phyloP scores from a whole-genome alignment of 2,888 invertebrate species.

The Hetaerina titia region DNA sequence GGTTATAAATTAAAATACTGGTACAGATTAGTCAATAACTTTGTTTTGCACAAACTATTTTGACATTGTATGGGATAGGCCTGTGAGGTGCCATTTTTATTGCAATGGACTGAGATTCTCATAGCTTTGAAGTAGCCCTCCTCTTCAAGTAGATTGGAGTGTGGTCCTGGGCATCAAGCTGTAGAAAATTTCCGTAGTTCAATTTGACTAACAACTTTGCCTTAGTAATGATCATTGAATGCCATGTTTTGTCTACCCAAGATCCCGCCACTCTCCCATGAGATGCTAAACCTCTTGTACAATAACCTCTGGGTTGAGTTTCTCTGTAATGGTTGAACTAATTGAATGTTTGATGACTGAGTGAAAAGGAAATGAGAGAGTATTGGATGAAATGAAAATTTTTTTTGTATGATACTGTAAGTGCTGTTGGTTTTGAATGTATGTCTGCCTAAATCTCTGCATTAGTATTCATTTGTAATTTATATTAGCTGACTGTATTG shows the following conservation, averaged over 20 bases:
- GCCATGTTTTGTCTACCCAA: background rate
- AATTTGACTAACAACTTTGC: conserved; percentile 29
- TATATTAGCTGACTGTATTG: background rate
- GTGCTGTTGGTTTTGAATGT: background rate
- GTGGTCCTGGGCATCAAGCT: background rate
- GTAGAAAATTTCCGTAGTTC: background rate
- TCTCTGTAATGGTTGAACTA: background rate
- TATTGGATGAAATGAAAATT: background rate
- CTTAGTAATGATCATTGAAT: background rate
- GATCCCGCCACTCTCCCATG: background rate
- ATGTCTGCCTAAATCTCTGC: background rate
- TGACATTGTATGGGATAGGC: conserved; percentile 2
- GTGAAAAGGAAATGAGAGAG: conserved; percentile 3
- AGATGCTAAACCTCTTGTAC: background rate
- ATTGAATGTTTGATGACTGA: background rate
- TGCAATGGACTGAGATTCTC: background rate
- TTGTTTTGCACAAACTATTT: background rate
- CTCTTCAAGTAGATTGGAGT: background rate
- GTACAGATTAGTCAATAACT: background rate
- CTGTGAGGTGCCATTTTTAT: conserved; percentile 30
- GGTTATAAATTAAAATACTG: background rate
- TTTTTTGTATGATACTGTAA: background rate
- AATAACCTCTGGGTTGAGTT: conserved; percentile 13
- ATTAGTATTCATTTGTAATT: background rate
- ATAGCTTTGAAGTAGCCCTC: conserved; percentile 7